These are phyloP conservation scores for Atta colombica DNA, from an alignment of 1,140 invertebrate species.

Conservation along the genomic window DNA sequence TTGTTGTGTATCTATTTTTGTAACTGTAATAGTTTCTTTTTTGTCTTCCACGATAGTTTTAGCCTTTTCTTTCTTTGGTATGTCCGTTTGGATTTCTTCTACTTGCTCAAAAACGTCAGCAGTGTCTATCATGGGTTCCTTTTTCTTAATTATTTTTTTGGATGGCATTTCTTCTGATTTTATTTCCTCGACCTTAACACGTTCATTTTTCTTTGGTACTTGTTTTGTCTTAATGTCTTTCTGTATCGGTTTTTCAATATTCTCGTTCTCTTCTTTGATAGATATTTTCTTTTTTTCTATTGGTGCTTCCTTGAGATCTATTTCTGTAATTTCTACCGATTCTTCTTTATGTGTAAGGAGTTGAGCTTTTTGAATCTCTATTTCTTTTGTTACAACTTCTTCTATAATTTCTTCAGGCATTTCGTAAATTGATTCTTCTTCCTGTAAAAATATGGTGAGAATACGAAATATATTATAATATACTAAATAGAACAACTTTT, in stretches of 20 bases:
- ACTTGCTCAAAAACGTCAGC: slow-evolving; percentile 72
- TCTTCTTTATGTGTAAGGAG: slow-evolving; percentile 74
- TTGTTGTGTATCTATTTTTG: slow-evolving; percentile 34
- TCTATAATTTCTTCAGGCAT: slow-evolving; percentile 69
- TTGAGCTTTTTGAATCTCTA: slow-evolving; percentile 74
- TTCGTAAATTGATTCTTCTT: slow-evolving; percentile 72
- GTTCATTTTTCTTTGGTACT: slow-evolving; percentile 73
- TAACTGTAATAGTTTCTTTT: slow-evolving; percentile 33
- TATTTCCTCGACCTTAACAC: slow-evolving; percentile 66
- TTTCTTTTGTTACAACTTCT: slow-evolving; percentile 59
- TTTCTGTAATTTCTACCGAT: slow-evolving; percentile 76
- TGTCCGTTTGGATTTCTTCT: slow-evolving; percentile 75
- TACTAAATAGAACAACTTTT: not conserved
- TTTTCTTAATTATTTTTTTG: slow-evolving; percentile 73
- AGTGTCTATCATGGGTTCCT: slow-evolving; percentile 73
- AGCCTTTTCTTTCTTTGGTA: slow-evolving; percentile 69
- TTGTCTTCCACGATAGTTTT: slow-evolving; percentile 48
- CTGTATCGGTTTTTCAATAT: slow-evolving; percentile 70
- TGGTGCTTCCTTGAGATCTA: slow-evolving; percentile 74
- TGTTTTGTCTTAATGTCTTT: slow-evolving; percentile 79
- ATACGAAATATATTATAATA: not conserved
- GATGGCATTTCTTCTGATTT: slow-evolving; percentile 66
- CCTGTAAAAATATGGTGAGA: slow-evolving; percentile 25
- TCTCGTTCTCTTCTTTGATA: slow-evolving; percentile 76
- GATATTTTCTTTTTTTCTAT: slow-evolving; percentile 69